Conservation (phyloP, 2,797 vertebrate species). For the Xiphorhynchus erythropygius region DNA sequence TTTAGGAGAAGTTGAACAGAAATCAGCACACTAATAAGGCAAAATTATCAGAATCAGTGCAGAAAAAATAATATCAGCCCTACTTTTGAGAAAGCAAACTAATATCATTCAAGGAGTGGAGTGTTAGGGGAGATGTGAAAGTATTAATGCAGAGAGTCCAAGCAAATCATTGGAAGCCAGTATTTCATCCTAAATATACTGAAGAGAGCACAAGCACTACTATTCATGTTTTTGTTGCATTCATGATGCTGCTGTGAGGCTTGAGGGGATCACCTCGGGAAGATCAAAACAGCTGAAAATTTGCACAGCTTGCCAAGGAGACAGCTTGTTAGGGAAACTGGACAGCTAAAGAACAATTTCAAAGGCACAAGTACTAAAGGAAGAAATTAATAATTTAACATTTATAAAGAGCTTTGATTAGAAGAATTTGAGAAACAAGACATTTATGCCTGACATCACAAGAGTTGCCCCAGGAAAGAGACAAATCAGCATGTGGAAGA, state of each 20-base stretch:
- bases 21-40: neutral
- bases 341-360: neutral
- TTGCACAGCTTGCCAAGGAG: neutral
- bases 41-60: neutral
- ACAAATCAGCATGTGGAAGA: neutral
- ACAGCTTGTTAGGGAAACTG: neutral
- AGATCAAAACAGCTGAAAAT: neutral
- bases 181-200: neutral
- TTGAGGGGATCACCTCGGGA: neutral
- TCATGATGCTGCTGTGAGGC: neutral
- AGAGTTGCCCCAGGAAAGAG: neutral
- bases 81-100: neutral
- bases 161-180: neutral
- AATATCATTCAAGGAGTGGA: neutral
- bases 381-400: neutral
- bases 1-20: conserved; percentile 34
- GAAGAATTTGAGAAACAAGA: neutral
- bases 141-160: neutral
- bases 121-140: neutral
- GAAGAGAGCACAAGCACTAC: neutral
- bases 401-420: neutral
- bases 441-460: neutral
- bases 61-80: neutral
- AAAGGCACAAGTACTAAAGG: neutral
- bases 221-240: accelerated